Evolutionary conservation across 2,113 vertebrate species (phyloP).

Genomic region (Mobula hypostoma): DNA sequence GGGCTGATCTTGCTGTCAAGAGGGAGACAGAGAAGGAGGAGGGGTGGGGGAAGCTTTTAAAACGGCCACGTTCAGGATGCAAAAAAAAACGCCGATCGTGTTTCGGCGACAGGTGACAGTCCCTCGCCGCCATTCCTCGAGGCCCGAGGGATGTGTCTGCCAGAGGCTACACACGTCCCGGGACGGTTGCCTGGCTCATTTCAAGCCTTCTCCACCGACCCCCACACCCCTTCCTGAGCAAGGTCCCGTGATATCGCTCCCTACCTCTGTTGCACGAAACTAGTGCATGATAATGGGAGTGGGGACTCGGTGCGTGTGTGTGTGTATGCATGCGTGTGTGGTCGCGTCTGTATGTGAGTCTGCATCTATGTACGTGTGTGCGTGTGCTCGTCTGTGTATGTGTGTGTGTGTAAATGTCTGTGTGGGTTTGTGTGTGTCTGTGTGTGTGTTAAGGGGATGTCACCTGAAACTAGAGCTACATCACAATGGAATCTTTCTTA

Average conservation of each 20-base stretch:
- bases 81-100: not conserved
- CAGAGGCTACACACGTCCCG: not conserved
- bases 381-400: no score
- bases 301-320: no score
- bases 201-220: not conserved
- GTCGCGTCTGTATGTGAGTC: no score
- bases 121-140: not conserved
- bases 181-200: not conserved
- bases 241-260: no score
- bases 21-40: not conserved
- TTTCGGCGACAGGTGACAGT: constrained; percentile 10
- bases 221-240: not conserved
- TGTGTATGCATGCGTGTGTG: no score
- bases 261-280: not conserved
- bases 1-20: no score
- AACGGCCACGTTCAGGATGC: not conserved
- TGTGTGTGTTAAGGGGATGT: no score
- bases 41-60: not conserved
- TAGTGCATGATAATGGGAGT: not conserved
- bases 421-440: no score
- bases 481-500: no score
- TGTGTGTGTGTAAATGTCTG: no score
- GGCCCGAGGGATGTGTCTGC: not conserved
- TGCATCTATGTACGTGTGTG: no score
- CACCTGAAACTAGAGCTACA: no score